Conservation (phyloP, 2,113 vertebrate genomes). For the Heptranchias perlo region DNA sequence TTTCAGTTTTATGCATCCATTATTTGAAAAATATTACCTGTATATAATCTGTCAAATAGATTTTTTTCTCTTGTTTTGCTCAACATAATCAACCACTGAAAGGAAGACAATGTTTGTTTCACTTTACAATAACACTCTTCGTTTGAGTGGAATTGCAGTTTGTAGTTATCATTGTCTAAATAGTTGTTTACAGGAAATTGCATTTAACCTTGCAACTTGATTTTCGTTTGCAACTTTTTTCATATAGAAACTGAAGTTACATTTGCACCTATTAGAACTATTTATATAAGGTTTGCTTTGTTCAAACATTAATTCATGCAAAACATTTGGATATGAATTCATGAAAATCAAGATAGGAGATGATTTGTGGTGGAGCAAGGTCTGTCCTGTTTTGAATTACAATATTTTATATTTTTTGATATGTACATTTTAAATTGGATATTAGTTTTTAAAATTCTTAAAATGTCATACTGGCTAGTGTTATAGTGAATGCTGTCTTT, state of each 20-base stretch:
- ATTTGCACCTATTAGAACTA: no score
- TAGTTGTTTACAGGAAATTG: constrained; percentile 28
- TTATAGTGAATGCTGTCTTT: neutral
- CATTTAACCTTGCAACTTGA: constrained; percentile 15
- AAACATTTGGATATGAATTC: neutral
- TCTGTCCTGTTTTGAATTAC: neutral
- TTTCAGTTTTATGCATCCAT: neutral
- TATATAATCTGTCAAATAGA: neutral
- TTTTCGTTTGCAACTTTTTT: neutral
- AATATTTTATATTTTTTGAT: neutral
- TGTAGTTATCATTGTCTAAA: neutral
- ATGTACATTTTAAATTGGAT: neutral
- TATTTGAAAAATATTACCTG: neutral
- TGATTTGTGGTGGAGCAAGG: neutral
- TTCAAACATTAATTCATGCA: neutral
- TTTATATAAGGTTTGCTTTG: neutral
- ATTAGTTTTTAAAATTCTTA: neutral
- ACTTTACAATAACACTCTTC: neutral
- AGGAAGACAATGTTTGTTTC: neutral
- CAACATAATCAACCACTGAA: neutral
- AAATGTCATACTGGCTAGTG: neutral
- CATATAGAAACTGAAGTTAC: neutral
- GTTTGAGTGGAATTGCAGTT: neutral
- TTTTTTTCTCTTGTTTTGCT: neutral
- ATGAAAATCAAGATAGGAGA: neutral